These are phyloP conservation scores for Drosophila equinoxialis DNA, from an alignment of 1,140 invertebrate species.

Conservation along the genomic window DNA sequence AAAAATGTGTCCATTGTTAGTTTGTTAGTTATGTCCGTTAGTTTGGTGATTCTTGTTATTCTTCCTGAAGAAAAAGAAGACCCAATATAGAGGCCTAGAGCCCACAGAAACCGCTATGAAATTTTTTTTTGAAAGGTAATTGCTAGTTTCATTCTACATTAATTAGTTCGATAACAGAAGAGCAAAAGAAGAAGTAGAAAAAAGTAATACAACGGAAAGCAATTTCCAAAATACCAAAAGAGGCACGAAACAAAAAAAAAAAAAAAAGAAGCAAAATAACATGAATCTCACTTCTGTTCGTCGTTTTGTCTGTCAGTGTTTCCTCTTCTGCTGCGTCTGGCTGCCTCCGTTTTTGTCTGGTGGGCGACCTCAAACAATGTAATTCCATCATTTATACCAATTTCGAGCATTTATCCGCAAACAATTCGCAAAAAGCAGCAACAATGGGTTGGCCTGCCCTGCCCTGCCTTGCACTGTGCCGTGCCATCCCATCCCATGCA, in stretches of 20 bases:
- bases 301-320: constrained; percentile 7
- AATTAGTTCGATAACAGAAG: constrained; percentile 13
- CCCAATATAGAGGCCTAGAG: neutral
- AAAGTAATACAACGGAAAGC: constrained; percentile 6
- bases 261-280: neutral
- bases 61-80: neutral
- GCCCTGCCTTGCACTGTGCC: neutral
- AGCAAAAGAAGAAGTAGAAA: neutral
- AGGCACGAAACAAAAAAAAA: neutral
- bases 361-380: constrained; percentile 74
- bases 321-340: constrained; percentile 25
- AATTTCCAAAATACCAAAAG: constrained; percentile 12
- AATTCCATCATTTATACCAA: constrained; percentile 82
- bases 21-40: too few relatives aligned
- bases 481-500: neutral
- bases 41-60: neutral
- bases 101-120: neutral
- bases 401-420: constrained; percentile 79
- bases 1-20: constrained; percentile 4
- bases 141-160: constrained; percentile 8
- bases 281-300: constrained; percentile 11
- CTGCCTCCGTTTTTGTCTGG: constrained; percentile 24
- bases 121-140: constrained; percentile 6
- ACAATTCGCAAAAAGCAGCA: constrained; percentile 68
- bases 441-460: constrained; percentile 28